These are phyloP conservation scores for Parazoanthus darwini DNA, from an alignment of 92 coral and sea anemone species.

Conservation along the genomic window DNA sequence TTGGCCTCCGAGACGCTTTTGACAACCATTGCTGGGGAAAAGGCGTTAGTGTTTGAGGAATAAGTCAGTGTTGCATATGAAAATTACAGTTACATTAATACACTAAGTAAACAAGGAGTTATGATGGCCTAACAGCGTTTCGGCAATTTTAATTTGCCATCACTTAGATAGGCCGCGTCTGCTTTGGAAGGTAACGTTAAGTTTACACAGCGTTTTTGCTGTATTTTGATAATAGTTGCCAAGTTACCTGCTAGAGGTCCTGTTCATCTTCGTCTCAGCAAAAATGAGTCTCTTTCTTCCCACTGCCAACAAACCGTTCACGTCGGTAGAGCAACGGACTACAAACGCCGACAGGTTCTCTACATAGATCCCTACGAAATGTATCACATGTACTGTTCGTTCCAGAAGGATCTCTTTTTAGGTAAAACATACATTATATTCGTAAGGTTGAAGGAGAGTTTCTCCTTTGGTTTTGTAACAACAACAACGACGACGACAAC, in stretches of 20 bases:
- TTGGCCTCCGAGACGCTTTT: neutral
- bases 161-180: too few relatives aligned
- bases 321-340: slow-evolving; percentile 87
- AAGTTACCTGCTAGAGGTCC: slow-evolving; percentile 93
- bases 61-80: neutral
- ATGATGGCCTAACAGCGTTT: neutral
- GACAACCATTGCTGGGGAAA: neutral
- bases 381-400: too few relatives aligned
- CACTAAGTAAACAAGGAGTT: neutral
- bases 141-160: neutral
- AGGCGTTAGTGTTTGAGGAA: neutral
- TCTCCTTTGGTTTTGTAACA: too few relatives aligned
- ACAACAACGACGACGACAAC: too few relatives aligned
- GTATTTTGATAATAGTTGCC: neutral
- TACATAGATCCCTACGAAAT: slow-evolving; percentile 81
- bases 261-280: slow-evolving; percentile 98
- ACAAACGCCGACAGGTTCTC: slow-evolving; percentile 95
- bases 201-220: neutral
- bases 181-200: too few relatives aligned
- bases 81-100: too few relatives aligned
- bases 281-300: slow-evolving; percentile 93
- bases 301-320: slow-evolving; percentile 75
- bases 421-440: neutral
- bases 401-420: neutral
- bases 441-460: too few relatives aligned